A percentile compares a stretch with the other conserved stretches of the same genome.
phyloP scores from a whole-genome alignment of 2,888 invertebrate genomes.

The Eristalis intricaria region DNA sequence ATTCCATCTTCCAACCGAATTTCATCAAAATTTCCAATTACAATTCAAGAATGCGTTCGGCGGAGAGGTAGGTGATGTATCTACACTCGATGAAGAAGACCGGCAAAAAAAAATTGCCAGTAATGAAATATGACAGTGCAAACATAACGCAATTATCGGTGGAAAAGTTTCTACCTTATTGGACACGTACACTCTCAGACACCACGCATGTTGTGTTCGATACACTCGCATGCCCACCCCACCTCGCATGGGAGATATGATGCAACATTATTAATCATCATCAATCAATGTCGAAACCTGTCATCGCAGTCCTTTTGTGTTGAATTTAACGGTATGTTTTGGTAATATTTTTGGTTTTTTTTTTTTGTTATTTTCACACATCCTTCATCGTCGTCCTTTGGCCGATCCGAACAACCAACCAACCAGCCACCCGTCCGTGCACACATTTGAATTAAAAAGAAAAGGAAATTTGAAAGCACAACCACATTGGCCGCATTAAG shows the following conservation, averaged over 20 bases:
- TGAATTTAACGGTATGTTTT: conserved; percentile 48
- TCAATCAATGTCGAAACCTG: conserved; percentile 79
- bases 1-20: background rate
- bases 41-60: background rate
- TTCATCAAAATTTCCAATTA: conserved; percentile 50
- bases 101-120: conserved; percentile 15
- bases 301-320: conserved; percentile 64
- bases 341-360: background rate
- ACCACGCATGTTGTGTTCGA: background rate
- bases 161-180: conserved; percentile 34
- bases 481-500: conserved; percentile 64
- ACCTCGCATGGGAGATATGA: conserved; percentile 74
- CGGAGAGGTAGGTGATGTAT: background rate
- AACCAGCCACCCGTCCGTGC: no score
- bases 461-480: conserved; percentile 18
- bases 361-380: background rate
- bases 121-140: conserved; percentile 63
- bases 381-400: conserved; percentile 21
- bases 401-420: background rate
- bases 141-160: conserved; percentile 65
- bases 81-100: background rate
- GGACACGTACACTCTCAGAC: conserved; percentile 13
- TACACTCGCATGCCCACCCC: no score
- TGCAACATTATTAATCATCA: conserved; percentile 81
- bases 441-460: conserved; percentile 39